Base-by-base conservation (phyloP, 2,888 invertebrate species). In the Platycheirus rosarum region DNA sequence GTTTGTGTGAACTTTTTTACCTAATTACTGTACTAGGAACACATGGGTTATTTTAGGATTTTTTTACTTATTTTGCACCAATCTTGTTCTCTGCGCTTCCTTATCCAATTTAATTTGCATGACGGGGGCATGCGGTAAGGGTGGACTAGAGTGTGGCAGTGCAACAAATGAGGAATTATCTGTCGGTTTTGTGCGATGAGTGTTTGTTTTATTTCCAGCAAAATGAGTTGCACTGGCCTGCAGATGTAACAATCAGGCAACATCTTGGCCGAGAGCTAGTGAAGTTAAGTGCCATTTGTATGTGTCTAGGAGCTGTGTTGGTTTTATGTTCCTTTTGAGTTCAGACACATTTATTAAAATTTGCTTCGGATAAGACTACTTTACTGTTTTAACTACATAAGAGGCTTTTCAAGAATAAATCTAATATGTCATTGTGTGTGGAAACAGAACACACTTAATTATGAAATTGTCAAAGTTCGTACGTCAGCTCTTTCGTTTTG, bases 91-190 rank as follows among this genome's bases (percentile, higher is more conserved):
- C 32, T 66, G 57, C 46, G 46, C 35, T 46, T 73, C 37, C 40
- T 32, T 62, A 42, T 48, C 55, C 78, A 79, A 79, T 79, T 79
- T 79, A 79, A 79, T 79, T 79, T 79, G 63, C 79, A 75, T 74
- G 75, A 65, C 79, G 74, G 66, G n/a, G 35, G n/a, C 35, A 3
- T 35, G 9, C 23, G 16, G 60, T 20, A 49, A 74, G 57, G 49
- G 63, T 69, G 35, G 35, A 49, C 23, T 60, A 53, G 66, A 46
- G 49, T 20, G 65, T 6, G 26, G 65, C 16, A 60, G 57, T 51
- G 74, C 23, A 68, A 37, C 48, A 63, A 73, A 65, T 75, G 69
- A 69, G 49, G 63, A 79, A 79, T 65, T 69, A 63, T 79, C 69
- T 69, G 74, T 79, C 74, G 63, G 74, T 74, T 79, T 79, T 69